Conservation (phyloP, 2,797 vertebrate species). For the Catostomus latipinnis region DNA sequence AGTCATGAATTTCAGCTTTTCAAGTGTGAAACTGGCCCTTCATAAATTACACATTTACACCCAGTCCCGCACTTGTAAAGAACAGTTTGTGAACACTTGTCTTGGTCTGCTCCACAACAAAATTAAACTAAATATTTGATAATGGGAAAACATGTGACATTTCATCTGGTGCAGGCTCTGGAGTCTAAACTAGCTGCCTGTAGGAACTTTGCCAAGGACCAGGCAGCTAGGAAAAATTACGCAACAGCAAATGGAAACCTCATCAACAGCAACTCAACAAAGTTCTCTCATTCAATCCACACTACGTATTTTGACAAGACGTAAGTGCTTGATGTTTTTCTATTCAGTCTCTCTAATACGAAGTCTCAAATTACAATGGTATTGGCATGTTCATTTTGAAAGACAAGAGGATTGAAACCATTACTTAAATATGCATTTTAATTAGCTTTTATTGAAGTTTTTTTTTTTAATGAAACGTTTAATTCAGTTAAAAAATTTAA, state of each 20-base stretch:
- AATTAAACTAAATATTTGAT: background rate
- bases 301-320: constrained; percentile 91
- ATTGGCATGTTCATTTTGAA: too few relatives aligned
- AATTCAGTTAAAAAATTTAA: too few relatives aligned
- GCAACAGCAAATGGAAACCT: constrained; percentile 83
- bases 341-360: background rate
- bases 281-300: constrained; percentile 91
- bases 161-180: constrained; percentile 82
- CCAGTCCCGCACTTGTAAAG: background rate
- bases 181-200: constrained; percentile 97
- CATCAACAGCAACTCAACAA: constrained; percentile 83
- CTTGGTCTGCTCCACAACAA: background rate
- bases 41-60: background rate
- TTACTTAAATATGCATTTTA: background rate
- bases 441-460: background rate
- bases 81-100: background rate
- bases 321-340: constrained; percentile 60
- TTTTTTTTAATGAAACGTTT: too few relatives aligned
- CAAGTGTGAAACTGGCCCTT: background rate
- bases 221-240: constrained; percentile 89
- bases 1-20: constrained; percentile 2
- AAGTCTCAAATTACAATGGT: background rate
- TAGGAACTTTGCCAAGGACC: constrained; percentile 97
- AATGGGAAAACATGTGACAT: constrained; percentile 9
- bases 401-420: too few relatives aligned